Percentiles rank a stretch among this genome's conserved stretches.
phyloP scores from a whole-genome alignment of 2,113 vertebrate genomes.

The Galeopterus variegatus region DNA sequence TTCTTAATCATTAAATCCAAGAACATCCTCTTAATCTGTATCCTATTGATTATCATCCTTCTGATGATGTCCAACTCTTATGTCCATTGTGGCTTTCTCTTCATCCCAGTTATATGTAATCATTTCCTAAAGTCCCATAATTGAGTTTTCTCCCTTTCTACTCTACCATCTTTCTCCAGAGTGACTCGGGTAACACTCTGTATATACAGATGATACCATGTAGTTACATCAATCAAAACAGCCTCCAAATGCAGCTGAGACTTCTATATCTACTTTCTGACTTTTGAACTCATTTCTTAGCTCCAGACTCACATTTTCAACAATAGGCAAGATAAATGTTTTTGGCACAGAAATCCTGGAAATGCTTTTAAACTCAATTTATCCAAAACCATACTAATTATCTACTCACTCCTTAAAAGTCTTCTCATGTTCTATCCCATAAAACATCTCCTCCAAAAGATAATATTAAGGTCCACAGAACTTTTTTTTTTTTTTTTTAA shows the following conservation, averaged over 20 bases:
- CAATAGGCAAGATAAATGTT: background rate
- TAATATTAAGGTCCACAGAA: background rate
- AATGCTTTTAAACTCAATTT: background rate
- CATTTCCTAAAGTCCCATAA: background rate
- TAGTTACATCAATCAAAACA: constrained; percentile 7
- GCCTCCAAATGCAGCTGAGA: background rate
- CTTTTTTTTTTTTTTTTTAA: no score
- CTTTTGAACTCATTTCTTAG: background rate
- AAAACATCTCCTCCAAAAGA: background rate
- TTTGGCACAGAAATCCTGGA: background rate
- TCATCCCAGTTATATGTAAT: background rate
- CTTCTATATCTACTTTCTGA: background rate
- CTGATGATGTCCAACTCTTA: background rate
- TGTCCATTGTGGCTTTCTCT: background rate
- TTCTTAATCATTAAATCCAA: background rate
- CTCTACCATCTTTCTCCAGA: background rate
- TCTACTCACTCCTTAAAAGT: background rate
- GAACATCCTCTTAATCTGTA: constrained; percentile 15
- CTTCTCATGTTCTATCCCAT: background rate
- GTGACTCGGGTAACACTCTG: background rate
- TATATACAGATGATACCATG: background rate
- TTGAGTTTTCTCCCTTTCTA: background rate
- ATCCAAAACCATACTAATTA: background rate
- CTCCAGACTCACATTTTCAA: constrained; percentile 46
- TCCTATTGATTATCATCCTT: background rate